These are phyloP conservation scores for Motacilla alba DNA, from an alignment of 2,113 vertebrate genomes.

Conservation along the genomic window DNA sequence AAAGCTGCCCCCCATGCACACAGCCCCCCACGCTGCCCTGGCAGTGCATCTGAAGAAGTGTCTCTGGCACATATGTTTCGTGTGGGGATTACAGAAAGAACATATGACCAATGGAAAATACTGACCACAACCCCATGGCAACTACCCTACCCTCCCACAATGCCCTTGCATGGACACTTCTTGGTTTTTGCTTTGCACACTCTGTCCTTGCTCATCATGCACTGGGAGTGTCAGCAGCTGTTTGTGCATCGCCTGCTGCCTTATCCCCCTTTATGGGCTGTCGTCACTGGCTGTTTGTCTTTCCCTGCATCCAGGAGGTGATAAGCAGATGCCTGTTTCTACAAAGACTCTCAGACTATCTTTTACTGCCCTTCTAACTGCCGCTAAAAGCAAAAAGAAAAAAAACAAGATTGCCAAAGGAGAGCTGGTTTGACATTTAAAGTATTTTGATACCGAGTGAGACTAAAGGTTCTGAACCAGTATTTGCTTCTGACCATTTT, in stretches of 20 bases:
- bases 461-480: background rate
- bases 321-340: background rate
- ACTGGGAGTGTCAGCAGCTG: background rate
- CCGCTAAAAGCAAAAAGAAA: background rate
- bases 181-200: background rate
- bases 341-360: background rate
- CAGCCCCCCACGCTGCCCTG: fast-evolving
- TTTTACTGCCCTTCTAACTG: background rate
- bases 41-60: background rate
- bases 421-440: background rate
- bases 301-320: background rate
- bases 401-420: background rate
- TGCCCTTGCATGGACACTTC: background rate
- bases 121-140: background rate
- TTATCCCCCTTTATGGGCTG: background rate
- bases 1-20: background rate
- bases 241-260: background rate
- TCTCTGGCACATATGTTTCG: background rate
- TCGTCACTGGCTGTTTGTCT: background rate
- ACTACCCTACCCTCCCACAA: no score
- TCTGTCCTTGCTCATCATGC: background rate
- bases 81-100: background rate
- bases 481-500: background rate
- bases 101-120: background rate
- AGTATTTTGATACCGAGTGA: background rate